phyloP scores from a whole-genome alignment of 1,140 invertebrate species.

The Pollicipes pollicipes region DNA sequence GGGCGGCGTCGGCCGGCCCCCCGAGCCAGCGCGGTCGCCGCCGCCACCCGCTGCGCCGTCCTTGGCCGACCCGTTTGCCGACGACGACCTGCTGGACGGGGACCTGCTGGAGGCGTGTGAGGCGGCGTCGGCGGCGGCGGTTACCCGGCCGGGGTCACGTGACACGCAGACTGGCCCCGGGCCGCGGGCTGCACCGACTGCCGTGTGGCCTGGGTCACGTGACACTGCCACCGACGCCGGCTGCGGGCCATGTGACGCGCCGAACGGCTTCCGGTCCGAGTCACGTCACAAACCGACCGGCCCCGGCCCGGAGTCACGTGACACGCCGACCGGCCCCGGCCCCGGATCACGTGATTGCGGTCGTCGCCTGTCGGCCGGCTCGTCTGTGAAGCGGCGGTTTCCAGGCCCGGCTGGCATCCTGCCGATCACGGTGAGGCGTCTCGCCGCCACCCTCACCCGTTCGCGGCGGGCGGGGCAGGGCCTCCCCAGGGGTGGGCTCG shows the following conservation, averaged over 20 bases:
- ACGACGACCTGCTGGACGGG: neutral
- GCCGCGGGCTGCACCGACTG: neutral
- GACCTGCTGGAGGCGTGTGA: neutral
- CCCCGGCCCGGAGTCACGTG: neutral
- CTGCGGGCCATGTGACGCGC: neutral
- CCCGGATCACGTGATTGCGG: neutral
- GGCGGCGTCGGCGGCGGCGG: too few species aligned
- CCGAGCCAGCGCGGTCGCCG: too few species aligned
- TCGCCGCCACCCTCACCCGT: too few species aligned
- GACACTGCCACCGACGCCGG: neutral
- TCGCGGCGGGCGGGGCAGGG: too few species aligned
- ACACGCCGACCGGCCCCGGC: neutral
- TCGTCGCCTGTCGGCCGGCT: neutral
- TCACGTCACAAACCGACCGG: neutral
- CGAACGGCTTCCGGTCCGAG: neutral
- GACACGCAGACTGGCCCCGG: too few species aligned
- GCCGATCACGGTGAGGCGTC: neutral
- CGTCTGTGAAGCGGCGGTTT: neutral
- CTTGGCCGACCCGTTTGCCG: neutral
- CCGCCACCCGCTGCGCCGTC: too few species aligned
- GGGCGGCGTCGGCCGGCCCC: too few species aligned
- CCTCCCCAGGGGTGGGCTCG: too few species aligned
- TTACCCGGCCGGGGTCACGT: neutral
- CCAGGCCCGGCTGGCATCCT: neutral
- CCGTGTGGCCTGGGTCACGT: neutral